Evolutionary conservation across 2,888 invertebrate species (phyloP).

Genomic region (Hypselothyrea guttata): DNA sequence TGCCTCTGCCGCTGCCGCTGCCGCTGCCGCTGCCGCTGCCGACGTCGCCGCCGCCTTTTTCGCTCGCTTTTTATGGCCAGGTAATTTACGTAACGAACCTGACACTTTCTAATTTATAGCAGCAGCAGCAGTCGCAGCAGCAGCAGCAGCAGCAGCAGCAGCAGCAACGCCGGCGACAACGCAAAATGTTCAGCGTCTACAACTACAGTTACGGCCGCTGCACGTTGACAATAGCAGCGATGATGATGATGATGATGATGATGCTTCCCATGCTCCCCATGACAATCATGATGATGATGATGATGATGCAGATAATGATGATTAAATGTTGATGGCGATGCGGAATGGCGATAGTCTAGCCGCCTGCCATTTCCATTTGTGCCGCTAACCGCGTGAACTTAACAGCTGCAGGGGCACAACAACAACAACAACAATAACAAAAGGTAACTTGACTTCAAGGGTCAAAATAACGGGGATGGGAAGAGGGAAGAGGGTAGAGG

Average conservation of each 20-base stretch:
- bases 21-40: conserved; percentile 5
- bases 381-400: conserved; percentile 53
- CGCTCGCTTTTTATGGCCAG: conserved; percentile 67
- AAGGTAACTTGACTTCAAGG: conserved; percentile 13
- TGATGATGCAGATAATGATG: conserved; percentile 29
- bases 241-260: conserved; percentile 14
- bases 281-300: conserved; percentile 4
- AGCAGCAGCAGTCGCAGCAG: conserved; percentile 13
- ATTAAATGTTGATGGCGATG: conserved; percentile 27
- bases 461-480: too few relatives aligned
- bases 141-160: conserved; percentile 6
- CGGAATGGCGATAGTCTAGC: conserved; percentile 48
- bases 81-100: conserved; percentile 79
- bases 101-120: conserved; percentile 79
- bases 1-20: conserved; percentile 7
- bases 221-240: conserved; percentile 21
- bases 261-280: conserved; percentile 18
- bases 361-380: conserved; percentile 48
- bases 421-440: background rate
- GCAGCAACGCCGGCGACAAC: conserved; percentile 19
- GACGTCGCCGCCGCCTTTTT: conserved; percentile 17
- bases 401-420: conserved; percentile 31
- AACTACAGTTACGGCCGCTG: background rate
- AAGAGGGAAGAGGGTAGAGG: too few relatives aligned
- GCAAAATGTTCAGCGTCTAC: conserved; percentile 27